A percentile compares a stretch with the other conserved stretches of the same genome.
phyloP scores from a whole-genome alignment of 2,113 vertebrate genomes.

The Scytalopus superciliaris region DNA sequence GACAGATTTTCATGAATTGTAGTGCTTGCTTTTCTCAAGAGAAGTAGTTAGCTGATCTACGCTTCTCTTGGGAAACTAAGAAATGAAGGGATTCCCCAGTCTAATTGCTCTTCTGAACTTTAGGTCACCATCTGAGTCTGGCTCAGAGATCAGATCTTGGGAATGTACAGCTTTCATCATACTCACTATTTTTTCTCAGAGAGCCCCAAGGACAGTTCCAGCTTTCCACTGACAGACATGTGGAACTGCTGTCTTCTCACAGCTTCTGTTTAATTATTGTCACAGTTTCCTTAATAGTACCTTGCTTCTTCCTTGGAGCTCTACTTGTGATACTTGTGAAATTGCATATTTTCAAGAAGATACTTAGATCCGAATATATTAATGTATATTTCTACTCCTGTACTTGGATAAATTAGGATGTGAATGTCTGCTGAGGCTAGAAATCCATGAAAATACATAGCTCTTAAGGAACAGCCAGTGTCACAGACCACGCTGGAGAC shows the following conservation, averaged over 20 bases:
- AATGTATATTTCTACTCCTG: neutral
- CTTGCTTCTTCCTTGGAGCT: neutral
- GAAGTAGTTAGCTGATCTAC: neutral
- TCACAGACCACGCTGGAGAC: neutral
- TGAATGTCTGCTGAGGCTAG: neutral
- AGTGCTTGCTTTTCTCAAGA: neutral
- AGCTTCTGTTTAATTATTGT: neutral
- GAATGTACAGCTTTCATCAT: neutral
- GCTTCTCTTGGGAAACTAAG: neutral
- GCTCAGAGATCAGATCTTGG: neutral
- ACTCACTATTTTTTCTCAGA: neutral
- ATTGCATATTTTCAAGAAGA: neutral
- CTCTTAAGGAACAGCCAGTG: neutral
- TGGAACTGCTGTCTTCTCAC: neutral
- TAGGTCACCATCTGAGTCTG: neutral
- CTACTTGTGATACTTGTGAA: neutral
- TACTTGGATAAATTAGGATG: neutral
- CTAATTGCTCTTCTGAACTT: neutral
- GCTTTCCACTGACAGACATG: neutral
- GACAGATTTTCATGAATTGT: fast-evolving
- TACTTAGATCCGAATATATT: neutral
- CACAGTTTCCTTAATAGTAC: neutral
- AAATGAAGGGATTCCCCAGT: neutral
- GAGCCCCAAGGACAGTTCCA: neutral
- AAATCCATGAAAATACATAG: no score